Evolutionary conservation across 2,888 invertebrate species (phyloP).

Genomic region (Cheilosia vulpina): DNA sequence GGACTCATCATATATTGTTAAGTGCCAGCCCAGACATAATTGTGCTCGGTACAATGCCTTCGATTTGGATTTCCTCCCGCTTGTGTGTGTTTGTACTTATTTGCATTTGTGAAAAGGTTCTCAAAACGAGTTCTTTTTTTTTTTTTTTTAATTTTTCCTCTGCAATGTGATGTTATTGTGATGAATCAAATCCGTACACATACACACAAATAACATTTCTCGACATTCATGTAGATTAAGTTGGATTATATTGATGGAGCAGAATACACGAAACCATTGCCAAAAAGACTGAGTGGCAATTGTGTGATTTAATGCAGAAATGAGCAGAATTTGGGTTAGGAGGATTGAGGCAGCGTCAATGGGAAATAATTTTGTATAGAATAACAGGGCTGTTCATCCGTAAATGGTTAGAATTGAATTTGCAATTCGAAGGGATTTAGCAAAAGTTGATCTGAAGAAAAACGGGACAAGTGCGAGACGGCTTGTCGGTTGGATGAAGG

Average conservation of each 20-base stretch:
- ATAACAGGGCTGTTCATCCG: neutral
- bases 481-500: no score
- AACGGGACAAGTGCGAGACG: no score
- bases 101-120: neutral
- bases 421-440: no score
- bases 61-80: constrained; percentile 30
- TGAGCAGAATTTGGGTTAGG: constrained; percentile 13
- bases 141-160: no score
- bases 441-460: no score
- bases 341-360: neutral
- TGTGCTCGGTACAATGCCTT: constrained; percentile 35
- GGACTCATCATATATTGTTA: constrained; percentile 24
- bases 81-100: neutral
- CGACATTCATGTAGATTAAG: neutral
- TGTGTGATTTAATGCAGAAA: neutral
- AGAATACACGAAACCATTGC: constrained; percentile 11
- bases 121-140: constrained; percentile 17
- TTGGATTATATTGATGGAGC: constrained; percentile 1
- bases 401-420: no score
- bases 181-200: neutral
- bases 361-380: neutral
- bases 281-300: constrained; percentile 4
- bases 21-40: constrained; percentile 56
- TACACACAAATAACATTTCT: neutral
- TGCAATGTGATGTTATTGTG: constrained; percentile 3